Percentiles rank a stretch among this genome's conserved stretches.
Evolutionary conservation across 2,113 vertebrate genomes (phyloP).

Genomic region (Phalacrocorax pelagicus): DNA sequence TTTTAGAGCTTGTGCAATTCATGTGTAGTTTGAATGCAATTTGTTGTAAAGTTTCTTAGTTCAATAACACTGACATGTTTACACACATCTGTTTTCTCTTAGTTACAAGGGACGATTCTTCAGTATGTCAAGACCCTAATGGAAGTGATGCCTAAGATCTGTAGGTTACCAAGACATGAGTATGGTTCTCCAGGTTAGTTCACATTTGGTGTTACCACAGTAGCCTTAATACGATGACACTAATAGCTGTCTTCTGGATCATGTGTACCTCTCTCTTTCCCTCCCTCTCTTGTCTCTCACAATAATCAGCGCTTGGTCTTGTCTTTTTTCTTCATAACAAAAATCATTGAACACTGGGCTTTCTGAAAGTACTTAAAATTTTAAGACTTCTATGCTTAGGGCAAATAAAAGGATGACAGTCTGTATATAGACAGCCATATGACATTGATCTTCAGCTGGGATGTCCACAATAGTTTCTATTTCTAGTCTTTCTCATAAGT

Average conservation of each 20-base stretch:
- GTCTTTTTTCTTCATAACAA: neutral
- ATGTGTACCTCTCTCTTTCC: neutral
- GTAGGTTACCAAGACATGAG: slow-evolving; percentile 86
- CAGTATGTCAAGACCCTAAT: slow-evolving; percentile 90
- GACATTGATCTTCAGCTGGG: neutral
- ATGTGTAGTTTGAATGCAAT: neutral
- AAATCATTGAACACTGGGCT: neutral
- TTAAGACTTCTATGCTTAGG: neutral
- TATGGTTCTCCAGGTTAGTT: slow-evolving; percentile 88
- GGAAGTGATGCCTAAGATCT: slow-evolving; percentile 94
- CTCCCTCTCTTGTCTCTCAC: neutral
- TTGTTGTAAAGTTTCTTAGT: neutral
- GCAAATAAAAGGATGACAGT: neutral
- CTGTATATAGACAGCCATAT: neutral
- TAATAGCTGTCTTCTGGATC: neutral
- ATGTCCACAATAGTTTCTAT: neutral
- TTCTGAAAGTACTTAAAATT: neutral
- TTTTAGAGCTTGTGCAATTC: neutral
- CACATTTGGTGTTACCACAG: neutral
- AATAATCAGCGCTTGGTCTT: neutral
- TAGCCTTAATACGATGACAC: neutral
- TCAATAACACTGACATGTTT: neutral
- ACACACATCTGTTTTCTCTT: neutral
- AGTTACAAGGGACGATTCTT: slow-evolving; percentile 89
- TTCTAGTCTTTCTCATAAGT: neutral